Evolutionary conservation across 2,888 invertebrate genomes (phyloP).

Genomic region (Cepaea hortensis): DNA sequence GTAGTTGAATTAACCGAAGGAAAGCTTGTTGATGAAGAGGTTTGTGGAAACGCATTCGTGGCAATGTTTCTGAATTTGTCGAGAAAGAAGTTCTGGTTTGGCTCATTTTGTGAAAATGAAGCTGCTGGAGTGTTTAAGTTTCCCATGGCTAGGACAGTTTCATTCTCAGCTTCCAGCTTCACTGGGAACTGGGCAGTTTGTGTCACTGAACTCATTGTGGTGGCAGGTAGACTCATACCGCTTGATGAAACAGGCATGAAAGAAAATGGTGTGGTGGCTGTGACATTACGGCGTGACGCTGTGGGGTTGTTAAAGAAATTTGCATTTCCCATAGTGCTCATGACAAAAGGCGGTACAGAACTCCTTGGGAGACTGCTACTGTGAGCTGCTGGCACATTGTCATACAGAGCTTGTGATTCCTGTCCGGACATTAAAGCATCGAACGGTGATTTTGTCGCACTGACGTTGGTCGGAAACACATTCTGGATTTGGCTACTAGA

Average conservation of each 20-base stretch:
- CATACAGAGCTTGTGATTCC: constrained; percentile 9
- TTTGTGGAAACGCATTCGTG: not conserved
- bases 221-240: not conserved
- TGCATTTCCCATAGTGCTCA: not conserved
- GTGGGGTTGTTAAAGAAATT: not conserved
- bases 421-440: not conserved
- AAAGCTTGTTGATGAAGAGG: no score
- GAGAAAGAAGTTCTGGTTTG: not conserved
- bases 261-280: not conserved
- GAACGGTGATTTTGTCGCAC: not conserved
- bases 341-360: not conserved
- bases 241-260: not conserved
- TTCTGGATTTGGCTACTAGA: not conserved
- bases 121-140: not conserved
- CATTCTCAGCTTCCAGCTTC: constrained; percentile 31
- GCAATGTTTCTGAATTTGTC: not conserved
- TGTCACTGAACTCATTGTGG: not conserved
- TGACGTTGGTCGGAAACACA: constrained; percentile 1
- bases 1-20: no score
- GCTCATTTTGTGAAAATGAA: not conserved
- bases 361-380: not conserved
- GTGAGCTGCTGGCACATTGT: not conserved
- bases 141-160: not conserved
- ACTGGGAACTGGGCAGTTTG: not conserved
- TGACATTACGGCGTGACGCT: not conserved